Evolutionary conservation across 1,140 invertebrate species (phyloP).

Genomic region (Procambarus clarkii): DNA sequence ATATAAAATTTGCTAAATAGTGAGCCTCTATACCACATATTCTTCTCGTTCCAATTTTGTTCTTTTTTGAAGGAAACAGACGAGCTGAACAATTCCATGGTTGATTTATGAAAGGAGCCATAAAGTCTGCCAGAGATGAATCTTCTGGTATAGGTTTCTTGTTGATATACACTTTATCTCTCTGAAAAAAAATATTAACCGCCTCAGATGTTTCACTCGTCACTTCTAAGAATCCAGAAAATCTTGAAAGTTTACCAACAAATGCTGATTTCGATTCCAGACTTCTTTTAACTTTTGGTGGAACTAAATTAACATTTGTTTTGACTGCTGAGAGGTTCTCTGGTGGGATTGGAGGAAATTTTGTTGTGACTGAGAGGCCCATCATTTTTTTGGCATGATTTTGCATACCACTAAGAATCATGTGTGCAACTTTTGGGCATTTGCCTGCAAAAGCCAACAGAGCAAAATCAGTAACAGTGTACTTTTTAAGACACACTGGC

Average conservation of each 20-base stretch:
- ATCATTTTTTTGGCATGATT: neutral
- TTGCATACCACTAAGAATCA: neutral
- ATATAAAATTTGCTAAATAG: neutral
- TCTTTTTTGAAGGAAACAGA: neutral
- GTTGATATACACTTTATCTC: neutral
- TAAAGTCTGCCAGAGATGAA: neutral
- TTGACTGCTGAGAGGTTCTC: neutral
- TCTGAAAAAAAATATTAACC: neutral
- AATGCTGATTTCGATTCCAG: neutral
- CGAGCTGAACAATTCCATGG: neutral
- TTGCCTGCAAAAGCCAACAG: neutral
- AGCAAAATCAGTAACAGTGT: neutral
- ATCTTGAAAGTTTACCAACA: neutral
- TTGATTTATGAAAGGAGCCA: neutral
- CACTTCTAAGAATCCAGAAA: constrained; percentile 1
- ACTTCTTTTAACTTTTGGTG: neutral
- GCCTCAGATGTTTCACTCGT: neutral
- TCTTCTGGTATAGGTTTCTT: neutral
- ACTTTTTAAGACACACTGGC: neutral
- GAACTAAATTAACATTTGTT: neutral
- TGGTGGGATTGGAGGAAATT: neutral
- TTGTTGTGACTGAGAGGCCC: neutral
- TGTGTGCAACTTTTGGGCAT: neutral
- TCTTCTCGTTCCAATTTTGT: neutral
- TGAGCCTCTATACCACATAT: neutral